Evolutionary conservation across 2,113 vertebrate genomes (phyloP).

Genomic region (Diphyllodes magnificus): DNA sequence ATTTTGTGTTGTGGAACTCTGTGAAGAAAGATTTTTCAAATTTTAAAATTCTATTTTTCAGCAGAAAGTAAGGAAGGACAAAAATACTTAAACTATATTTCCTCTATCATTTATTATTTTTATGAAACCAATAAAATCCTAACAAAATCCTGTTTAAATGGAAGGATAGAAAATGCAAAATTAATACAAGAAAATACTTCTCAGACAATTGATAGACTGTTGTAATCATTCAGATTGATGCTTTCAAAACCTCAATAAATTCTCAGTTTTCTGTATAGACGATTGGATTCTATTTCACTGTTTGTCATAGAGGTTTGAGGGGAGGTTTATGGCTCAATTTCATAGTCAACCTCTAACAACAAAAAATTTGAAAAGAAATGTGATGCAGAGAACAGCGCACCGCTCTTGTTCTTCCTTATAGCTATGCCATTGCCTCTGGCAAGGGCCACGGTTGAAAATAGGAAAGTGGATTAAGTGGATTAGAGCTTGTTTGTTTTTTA

Average conservation of each 20-base stretch:
- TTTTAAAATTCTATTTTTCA: neutral
- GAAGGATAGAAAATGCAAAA: neutral
- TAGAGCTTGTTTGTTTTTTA: neutral
- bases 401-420: neutral
- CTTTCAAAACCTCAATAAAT: neutral
- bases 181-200: neutral
- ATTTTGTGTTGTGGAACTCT: neutral
- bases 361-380: neutral
- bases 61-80: neutral
- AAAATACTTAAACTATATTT: neutral
- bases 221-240: neutral
- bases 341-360: neutral
- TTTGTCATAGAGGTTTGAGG: neutral
- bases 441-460: rapidly evolving
- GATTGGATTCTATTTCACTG: neutral
- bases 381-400: neutral
- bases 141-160: neutral
- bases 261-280: neutral
- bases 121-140: neutral
- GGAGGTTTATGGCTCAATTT: neutral
- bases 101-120: neutral
- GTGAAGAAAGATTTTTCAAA: neutral
- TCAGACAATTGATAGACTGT: neutral
- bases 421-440: neutral
- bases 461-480: neutral